Conservation (phyloP, 2,888 invertebrate genomes). For the Pristionchus fissidentatus region DNA sequence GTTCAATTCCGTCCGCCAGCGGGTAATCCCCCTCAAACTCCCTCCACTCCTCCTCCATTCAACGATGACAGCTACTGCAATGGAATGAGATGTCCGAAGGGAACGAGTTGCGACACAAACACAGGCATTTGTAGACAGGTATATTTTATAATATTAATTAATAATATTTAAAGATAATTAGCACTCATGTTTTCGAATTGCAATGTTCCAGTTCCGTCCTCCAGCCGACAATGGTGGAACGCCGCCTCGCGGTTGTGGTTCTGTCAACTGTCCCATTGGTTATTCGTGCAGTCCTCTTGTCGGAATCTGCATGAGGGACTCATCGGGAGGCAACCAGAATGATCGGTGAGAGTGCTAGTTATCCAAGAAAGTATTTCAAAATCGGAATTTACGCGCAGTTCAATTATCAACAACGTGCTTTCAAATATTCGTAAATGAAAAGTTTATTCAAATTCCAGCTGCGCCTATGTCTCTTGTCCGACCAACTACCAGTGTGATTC, state of each 20-base stretch:
- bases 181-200: not conserved
- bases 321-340: slow-evolving; percentile 20
- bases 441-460: not conserved
- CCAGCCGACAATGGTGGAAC: slow-evolving; percentile 25
- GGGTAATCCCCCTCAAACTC: not conserved
- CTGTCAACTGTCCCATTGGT: not conserved
- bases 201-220: slow-evolving; percentile 40
- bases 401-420: not conserved
- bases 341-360: not conserved
- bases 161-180: not conserved
- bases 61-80: not conserved
- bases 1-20: slow-evolving; percentile 44
- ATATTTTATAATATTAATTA: not conserved
- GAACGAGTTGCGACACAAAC: slow-evolving; percentile 47
- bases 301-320: slow-evolving; percentile 15
- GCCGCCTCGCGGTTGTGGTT: not conserved
- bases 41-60: not conserved
- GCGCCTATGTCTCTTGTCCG: slow-evolving; percentile 26
- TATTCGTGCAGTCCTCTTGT: not conserved
- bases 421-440: not conserved
- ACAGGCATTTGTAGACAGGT: slow-evolving; percentile 47
- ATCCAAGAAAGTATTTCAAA: not conserved
- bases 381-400: not conserved
- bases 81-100: slow-evolving; percentile 43
- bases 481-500: slow-evolving; percentile 44